Percentiles rank a stretch among this genome's conserved stretches.
These are phyloP conservation scores for Polypedilum pembai DNA, from an alignment of 1,140 invertebrate species.

Conservation along the genomic window DNA sequence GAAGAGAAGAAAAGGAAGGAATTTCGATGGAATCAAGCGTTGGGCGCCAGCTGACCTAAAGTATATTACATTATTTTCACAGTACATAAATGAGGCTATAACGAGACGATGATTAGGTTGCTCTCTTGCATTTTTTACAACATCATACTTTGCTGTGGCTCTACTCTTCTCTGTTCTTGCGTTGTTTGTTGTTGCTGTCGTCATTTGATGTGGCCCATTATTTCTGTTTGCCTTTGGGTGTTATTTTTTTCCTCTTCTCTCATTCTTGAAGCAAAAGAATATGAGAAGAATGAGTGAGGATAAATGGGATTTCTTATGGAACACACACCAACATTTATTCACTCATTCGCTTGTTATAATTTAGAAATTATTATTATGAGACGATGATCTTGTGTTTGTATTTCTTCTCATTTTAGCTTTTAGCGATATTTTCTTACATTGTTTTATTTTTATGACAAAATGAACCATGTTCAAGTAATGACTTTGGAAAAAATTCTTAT, in stretches of 20 bases:
- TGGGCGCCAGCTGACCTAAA: conserved; percentile 24
- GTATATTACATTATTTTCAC: conserved; percentile 27
- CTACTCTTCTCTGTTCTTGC: neutral
- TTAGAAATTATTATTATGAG: conserved; percentile 14
- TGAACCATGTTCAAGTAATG: too few relatives aligned
- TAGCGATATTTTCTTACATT: too few relatives aligned
- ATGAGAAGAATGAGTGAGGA: neutral
- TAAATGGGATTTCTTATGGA: conserved; percentile 8
- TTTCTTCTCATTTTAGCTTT: neutral
- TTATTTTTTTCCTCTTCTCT: too few relatives aligned
- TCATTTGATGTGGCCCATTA: neutral
- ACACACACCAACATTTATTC: neutral
- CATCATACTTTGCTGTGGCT: neutral
- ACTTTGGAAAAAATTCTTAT: too few relatives aligned
- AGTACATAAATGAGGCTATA: conserved; percentile 28
- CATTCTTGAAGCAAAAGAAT: neutral
- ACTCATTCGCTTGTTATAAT: neutral
- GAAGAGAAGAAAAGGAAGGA: neutral
- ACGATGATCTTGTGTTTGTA: neutral
- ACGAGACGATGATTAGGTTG: conserved; percentile 26
- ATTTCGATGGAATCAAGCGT: conserved; percentile 24
- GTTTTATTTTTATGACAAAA: too few relatives aligned
- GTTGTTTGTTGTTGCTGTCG: neutral
- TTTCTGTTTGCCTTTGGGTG: neutral
- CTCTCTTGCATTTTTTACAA: conserved; percentile 16